Conservation (phyloP, 1,140 invertebrate genomes). For the Cydia splendana region DNA sequence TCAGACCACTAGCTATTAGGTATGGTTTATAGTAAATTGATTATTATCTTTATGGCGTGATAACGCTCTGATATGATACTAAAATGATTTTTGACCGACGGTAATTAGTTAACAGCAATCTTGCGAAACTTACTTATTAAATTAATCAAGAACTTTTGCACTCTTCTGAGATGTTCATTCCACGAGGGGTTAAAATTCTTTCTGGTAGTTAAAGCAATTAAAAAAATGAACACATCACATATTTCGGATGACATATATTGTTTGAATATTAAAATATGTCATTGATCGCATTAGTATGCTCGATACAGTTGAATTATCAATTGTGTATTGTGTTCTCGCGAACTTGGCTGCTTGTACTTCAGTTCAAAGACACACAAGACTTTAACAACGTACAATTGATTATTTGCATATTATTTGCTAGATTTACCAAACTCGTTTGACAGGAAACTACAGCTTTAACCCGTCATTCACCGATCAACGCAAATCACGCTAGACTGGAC, state of each 20-base stretch:
- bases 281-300: not conserved
- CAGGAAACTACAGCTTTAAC: constrained; percentile 10
- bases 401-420: not conserved
- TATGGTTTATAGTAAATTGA: constrained; percentile 23
- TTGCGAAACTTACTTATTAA: not conserved
- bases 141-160: not conserved
- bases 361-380: not conserved
- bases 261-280: constrained; percentile 1
- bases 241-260: not conserved
- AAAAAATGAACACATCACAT: too few relatives aligned
- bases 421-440: constrained; percentile 21
- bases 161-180: too few relatives aligned
- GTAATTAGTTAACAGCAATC: too few relatives aligned
- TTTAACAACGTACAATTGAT: not conserved
- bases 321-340: not conserved
- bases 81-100: not conserved
- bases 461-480: constrained; percentile 13
- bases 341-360: not conserved
- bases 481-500: constrained; percentile 12
- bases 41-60: constrained; percentile 28
- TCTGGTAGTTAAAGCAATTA: too few relatives aligned
- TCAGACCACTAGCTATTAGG: constrained; percentile 15
- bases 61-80: not conserved
- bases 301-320: not conserved
- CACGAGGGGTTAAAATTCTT: too few relatives aligned